phyloP scores from a whole-genome alignment of 1,140 invertebrate species.

The Melitaea cinxia region DNA sequence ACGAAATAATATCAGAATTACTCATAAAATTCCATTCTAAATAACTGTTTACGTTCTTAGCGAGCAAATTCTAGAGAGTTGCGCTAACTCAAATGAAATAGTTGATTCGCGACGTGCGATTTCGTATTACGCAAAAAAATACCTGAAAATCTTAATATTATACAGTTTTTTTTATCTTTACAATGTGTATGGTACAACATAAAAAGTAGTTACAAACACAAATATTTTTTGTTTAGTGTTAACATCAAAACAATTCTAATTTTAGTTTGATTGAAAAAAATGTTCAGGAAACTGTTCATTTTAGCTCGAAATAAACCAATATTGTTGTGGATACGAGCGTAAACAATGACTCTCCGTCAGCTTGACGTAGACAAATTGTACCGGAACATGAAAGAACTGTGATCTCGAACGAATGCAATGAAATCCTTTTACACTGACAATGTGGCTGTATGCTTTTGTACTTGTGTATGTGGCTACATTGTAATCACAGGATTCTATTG shows the following conservation, averaged over 20 bases:
- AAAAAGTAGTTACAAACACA: too few relatives aligned
- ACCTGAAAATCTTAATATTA: too few relatives aligned
- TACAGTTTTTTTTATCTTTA: too few relatives aligned
- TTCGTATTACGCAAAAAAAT: too few relatives aligned
- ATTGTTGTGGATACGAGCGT: conserved; percentile 51
- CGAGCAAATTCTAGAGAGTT: too few relatives aligned
- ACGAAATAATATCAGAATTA: too few relatives aligned
- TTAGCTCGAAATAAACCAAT: conserved; percentile 54
- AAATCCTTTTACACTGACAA: conserved; percentile 32
- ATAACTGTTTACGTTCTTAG: too few relatives aligned
- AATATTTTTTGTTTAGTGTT: too few relatives aligned
- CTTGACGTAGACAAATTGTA: conserved; percentile 62
- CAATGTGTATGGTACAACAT: too few relatives aligned
- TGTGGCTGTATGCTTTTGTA: conserved; percentile 5
- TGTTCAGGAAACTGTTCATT: conserved; percentile 42
- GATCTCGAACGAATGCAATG: conserved; percentile 45
- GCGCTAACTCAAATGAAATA: too few relatives aligned
- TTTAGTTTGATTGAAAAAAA: neutral
- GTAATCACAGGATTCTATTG: conserved; percentile 33
- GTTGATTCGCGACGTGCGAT: too few relatives aligned
- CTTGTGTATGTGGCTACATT: conserved; percentile 15
- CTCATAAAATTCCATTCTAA: too few relatives aligned
- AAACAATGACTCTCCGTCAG: conserved; percentile 69
- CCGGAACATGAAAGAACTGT: conserved; percentile 46
- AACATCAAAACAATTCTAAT: neutral